These are phyloP conservation scores for Odocoileus virginianus DNA, from an alignment of 2,113 vertebrate genomes.

Conservation along the genomic window DNA sequence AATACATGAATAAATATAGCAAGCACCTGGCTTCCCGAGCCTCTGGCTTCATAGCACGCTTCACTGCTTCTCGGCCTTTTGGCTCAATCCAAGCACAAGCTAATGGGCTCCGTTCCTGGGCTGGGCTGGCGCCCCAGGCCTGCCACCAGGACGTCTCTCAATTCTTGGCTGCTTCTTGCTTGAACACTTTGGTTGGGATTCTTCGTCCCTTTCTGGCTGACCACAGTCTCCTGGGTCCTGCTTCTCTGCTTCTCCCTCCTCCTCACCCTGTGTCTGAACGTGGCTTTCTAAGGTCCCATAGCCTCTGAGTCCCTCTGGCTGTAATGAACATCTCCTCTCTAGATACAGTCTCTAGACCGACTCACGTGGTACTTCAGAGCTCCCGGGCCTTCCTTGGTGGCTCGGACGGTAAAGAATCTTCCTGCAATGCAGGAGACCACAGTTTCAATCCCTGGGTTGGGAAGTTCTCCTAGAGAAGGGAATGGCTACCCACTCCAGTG, in stretches of 20 bases:
- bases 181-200: not conserved
- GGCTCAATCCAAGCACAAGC: not conserved
- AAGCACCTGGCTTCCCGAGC: conserved; percentile 26
- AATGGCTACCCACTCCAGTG: not conserved
- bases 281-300: not conserved
- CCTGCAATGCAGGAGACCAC: not conserved
- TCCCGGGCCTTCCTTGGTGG: not conserved
- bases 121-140: not conserved
- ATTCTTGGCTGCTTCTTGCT: not conserved
- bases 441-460: not conserved
- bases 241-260: not conserved
- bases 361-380: not conserved
- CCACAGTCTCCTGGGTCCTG: not conserved
- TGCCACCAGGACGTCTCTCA: not conserved
- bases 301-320: not conserved
- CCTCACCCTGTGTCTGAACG: not conserved
- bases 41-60: not conserved
- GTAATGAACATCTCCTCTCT: not conserved
- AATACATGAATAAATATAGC: conserved; percentile 48
- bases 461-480: not conserved
- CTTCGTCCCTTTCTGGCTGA: not conserved
- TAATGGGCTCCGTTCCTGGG: not conserved
- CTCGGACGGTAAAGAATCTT: not conserved
- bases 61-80: not conserved
- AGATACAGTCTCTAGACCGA: not conserved